A percentile compares a stretch with the other conserved stretches of the same genome.
phyloP scores from a whole-genome alignment of 1,140 invertebrate genomes.

The Orussus abietinus region DNA sequence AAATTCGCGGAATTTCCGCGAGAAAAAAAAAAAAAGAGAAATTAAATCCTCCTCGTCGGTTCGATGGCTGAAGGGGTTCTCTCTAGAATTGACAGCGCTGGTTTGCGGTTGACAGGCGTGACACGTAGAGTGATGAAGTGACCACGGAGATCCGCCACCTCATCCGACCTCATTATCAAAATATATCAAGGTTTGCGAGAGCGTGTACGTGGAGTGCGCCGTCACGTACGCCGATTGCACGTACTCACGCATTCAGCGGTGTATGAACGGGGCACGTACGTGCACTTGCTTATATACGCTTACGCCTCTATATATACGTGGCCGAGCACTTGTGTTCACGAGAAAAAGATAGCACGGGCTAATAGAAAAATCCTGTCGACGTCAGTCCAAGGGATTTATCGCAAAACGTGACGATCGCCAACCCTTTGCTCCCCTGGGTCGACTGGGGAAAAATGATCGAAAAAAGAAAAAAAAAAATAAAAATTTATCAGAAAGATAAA shows the following conservation, averaged over 20 bases:
- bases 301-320: no score
- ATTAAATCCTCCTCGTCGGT: conserved; percentile 10
- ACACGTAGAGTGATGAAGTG: conserved; percentile 31
- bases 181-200: not conserved
- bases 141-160: conserved; percentile 28
- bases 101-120: conserved; percentile 29
- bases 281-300: not conserved
- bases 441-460: no score
- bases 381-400: conserved; percentile 39
- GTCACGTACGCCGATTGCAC: conserved; percentile 14
- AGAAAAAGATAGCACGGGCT: conserved; percentile 21
- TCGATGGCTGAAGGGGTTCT: conserved; percentile 24
- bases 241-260: conserved; percentile 21
- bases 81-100: conserved; percentile 23
- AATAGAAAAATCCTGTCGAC: conserved; percentile 46
- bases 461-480: no score
- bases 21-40: no score
- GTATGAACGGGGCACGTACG: conserved; percentile 8
- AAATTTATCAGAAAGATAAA: no score
- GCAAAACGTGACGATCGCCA: conserved; percentile 31
- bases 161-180: conserved; percentile 33
- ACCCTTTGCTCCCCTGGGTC: no score
- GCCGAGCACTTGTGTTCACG: no score
- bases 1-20: no score
- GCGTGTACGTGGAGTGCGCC: not conserved